A percentile compares a stretch with the other conserved stretches of the same genome.
Evolutionary conservation across 2,797 vertebrate species (phyloP).

Genomic region (Tauraco hartlaubi): DNA sequence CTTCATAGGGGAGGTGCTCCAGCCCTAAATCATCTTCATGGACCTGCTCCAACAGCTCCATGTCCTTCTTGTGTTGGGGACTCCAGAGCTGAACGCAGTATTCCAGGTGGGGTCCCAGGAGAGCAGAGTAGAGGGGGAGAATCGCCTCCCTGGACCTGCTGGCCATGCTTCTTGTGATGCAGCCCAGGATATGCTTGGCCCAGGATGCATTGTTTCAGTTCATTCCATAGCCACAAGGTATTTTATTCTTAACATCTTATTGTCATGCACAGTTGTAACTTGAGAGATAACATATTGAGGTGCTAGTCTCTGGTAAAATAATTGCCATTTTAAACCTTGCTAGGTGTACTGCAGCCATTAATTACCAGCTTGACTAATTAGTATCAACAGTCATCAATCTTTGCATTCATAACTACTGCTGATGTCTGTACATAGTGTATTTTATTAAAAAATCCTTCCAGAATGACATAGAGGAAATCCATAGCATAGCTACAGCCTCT

Average conservation of each 20-base stretch:
- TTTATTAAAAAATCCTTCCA: slow-evolving; percentile 34
- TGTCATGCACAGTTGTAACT: slow-evolving; percentile 43
- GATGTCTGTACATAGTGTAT: slow-evolving; percentile 28
- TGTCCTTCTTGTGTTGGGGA: no score
- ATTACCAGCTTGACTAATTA: slow-evolving; percentile 71
- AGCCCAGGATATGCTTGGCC: no score
- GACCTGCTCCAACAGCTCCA: no score
- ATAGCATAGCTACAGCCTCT: neutral
- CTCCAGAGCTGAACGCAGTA: no score
- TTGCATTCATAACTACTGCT: slow-evolving; percentile 61
- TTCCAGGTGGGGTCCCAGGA: no score
- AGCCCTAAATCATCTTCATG: no score
- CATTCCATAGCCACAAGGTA: neutral
- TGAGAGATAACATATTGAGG: slow-evolving; percentile 22
- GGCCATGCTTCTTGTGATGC: no score
- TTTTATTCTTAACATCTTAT: slow-evolving; percentile 1
- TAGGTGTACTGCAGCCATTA: slow-evolving; percentile 40
- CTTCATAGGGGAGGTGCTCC: no score
- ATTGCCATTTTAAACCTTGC: slow-evolving; percentile 32
- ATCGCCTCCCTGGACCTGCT: no score
- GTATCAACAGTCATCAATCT: slow-evolving; percentile 57
- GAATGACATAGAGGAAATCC: slow-evolving; percentile 15
- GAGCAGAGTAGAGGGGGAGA: no score
- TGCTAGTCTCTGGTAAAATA: slow-evolving; percentile 33
- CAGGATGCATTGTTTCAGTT: neutral